Percentiles rank a stretch among this genome's conserved stretches.
Conservation (phyloP, 2,888 invertebrate genomes). For the Byasa hedistus region DNA sequence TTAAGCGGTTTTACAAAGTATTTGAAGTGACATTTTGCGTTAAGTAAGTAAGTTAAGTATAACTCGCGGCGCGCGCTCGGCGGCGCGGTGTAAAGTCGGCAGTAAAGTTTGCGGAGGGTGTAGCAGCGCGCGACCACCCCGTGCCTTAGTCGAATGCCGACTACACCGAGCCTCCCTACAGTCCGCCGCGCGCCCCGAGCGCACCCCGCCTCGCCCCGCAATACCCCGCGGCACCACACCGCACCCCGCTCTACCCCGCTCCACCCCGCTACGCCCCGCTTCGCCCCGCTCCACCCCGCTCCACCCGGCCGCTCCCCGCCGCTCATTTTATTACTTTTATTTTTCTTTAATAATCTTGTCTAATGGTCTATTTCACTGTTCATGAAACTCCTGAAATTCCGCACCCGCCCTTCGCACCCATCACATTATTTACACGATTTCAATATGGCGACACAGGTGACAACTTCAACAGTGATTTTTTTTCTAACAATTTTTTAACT, state of each 20-base stretch:
- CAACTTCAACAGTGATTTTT: constrained; percentile 37
- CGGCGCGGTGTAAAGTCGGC: too few relatives aligned
- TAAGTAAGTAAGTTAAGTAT: constrained; percentile 38
- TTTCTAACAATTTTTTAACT: too few relatives aligned
- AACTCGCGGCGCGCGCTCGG: too few relatives aligned
- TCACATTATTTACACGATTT: constrained; percentile 36
- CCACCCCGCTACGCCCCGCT: too few relatives aligned
- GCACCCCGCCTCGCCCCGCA: constrained; percentile 48
- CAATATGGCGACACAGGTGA: not conserved
- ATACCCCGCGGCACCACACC: too few relatives aligned
- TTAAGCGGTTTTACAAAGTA: constrained; percentile 15
- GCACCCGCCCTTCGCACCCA: constrained; percentile 48
- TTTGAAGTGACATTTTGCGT: constrained; percentile 45
- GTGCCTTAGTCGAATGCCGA: constrained; percentile 52
- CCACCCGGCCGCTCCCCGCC: constrained; percentile 45
- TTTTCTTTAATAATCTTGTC: constrained; percentile 75
- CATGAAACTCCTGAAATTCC: constrained; percentile 64
- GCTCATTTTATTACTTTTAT: constrained; percentile 74
- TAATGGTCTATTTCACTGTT: constrained; percentile 68
- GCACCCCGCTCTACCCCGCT: constrained; percentile 34
- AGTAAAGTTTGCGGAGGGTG: constrained; percentile 40
- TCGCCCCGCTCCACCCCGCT: too few relatives aligned
- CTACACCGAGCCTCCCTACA: constrained; percentile 46
- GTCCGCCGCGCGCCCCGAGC: constrained; percentile 48
- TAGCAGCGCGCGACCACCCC: constrained; percentile 33